Evolutionary conservation across 92 coral and sea anemone species (phyloP).

Genomic region (Phenganax subtilis): DNA sequence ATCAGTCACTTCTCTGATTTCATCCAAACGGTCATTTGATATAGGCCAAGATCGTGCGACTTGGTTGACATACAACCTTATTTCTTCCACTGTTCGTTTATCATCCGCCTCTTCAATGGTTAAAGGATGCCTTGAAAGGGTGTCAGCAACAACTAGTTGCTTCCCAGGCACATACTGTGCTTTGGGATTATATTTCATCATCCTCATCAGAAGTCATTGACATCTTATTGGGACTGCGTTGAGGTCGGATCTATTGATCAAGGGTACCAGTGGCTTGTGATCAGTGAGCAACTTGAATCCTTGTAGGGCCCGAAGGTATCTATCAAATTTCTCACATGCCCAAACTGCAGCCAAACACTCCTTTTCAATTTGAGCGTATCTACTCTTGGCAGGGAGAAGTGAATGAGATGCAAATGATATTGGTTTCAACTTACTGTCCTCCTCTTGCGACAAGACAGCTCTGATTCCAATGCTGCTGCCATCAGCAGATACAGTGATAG

Average conservation of each 20-base stretch:
- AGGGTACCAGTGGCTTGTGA: slow-evolving; percentile 44
- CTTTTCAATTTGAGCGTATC: slow-evolving; percentile 48
- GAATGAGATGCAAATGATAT: slow-evolving; percentile 41
- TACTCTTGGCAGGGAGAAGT: slow-evolving; percentile 33
- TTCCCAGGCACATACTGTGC: no score
- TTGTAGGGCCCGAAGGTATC: slow-evolving; percentile 50
- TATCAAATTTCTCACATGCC: slow-evolving; percentile 56
- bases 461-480: slow-evolving; percentile 52
- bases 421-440: slow-evolving; percentile 24
- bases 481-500: slow-evolving; percentile 41
- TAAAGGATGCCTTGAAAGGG: no score
- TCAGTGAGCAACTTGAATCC: slow-evolving; percentile 49
- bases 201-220: slow-evolving; percentile 32
- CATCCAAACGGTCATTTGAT: not conserved
- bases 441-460: slow-evolving; percentile 44
- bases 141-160: no score
- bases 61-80: no score
- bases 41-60: no score
- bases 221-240: no score
- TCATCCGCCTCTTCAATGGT: no score
- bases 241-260: no score
- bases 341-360: slow-evolving; percentile 53
- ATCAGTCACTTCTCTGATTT: not conserved
- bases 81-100: no score
- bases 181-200: not conserved